phyloP scores from a whole-genome alignment of 2,888 invertebrate species.

The Therioaphis trifolii region DNA sequence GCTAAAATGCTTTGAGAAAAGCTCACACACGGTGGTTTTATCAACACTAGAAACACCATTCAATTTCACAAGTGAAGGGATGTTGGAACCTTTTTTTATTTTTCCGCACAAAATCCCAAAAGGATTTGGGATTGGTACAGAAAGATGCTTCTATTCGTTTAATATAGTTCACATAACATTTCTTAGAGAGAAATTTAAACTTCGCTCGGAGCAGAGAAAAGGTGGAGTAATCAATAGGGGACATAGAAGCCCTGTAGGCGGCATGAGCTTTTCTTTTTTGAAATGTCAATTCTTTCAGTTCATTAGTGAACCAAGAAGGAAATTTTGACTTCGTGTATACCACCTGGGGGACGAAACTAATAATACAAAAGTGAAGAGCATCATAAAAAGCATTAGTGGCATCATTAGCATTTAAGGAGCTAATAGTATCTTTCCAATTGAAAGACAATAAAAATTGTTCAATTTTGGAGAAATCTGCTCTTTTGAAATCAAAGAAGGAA shows the following conservation, averaged over 20 bases:
- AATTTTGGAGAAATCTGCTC: background rate
- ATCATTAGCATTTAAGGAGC: background rate
- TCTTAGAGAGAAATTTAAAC: background rate
- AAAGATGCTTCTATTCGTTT: background rate
- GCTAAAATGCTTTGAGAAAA: background rate
- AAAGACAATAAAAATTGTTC: background rate
- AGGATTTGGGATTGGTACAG: conserved; percentile 1
- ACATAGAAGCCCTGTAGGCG: background rate
- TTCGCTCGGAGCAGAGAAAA: background rate
- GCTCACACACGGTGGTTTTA: background rate
- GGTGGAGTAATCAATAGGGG: background rate
- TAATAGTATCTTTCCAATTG: conserved; percentile 14
- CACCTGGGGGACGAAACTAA: background rate
- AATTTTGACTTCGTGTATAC: background rate
- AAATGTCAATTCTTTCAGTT: background rate
- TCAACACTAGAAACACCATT: background rate
- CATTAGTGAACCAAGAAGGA: background rate
- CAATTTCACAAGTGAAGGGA: background rate
- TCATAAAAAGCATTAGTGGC: background rate
- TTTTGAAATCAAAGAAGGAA: background rate
- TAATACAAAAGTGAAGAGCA: conserved; percentile 3
- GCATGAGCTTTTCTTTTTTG: conserved; percentile 10
- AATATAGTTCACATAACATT: background rate
- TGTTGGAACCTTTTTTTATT: background rate
- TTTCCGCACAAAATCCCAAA: conserved; percentile 1